A percentile compares a stretch with the other conserved stretches of the same genome.
These are phyloP conservation scores for Tetheella fluctuosa DNA, from an alignment of 2,888 invertebrate species.

Conservation along the genomic window DNA sequence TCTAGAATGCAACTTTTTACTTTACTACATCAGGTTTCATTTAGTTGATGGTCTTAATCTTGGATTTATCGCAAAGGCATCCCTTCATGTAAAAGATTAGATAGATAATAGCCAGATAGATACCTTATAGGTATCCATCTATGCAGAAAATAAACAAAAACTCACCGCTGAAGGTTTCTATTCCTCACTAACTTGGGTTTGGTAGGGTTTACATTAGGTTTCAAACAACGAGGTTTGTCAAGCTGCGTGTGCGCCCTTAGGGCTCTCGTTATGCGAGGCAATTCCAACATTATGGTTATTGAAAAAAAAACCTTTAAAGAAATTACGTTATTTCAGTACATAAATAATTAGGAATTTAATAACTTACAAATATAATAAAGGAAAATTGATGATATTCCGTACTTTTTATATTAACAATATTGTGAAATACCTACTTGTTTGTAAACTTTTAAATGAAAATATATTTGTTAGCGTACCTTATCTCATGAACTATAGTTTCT, in stretches of 20 bases:
- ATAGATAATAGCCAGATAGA: no score
- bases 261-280: slow-evolving; percentile 87
- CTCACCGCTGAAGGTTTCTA: slow-evolving; percentile 62
- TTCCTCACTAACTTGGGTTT: slow-evolving; percentile 41
- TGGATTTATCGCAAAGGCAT: no score
- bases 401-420: slow-evolving; percentile 1
- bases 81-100: no score
- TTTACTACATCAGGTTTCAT: no score
- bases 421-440: neutral
- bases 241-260: slow-evolving; percentile 85
- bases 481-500: neutral
- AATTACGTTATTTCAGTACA: neutral
- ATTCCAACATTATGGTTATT: slow-evolving; percentile 59
- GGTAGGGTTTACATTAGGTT: slow-evolving; percentile 49
- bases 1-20: no score
- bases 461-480: neutral
- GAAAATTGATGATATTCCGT: neutral
- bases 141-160: slow-evolving; percentile 12
- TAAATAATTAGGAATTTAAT: neutral
- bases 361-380: neutral
- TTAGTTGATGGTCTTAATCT: no score
- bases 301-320: neutral
- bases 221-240: slow-evolving; percentile 74
- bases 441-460: no score
- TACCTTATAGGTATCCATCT: no score